Conservation (phyloP, 2,113 vertebrate genomes). For the Megaceryle torquata region DNA sequence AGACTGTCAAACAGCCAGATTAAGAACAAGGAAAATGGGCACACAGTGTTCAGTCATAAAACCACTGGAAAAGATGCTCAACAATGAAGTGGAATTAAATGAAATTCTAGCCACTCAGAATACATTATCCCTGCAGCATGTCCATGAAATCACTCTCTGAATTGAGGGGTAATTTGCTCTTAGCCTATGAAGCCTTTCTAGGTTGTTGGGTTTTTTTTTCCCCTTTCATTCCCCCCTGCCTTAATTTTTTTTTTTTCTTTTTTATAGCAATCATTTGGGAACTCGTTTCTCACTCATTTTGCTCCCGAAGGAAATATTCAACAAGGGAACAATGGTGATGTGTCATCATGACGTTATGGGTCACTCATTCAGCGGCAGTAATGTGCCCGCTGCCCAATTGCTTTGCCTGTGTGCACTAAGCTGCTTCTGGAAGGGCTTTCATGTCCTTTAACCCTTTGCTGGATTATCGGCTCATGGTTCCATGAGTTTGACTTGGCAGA, state of each 20-base stretch:
- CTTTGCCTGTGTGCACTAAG: background rate
- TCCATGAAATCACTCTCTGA: conserved; percentile 62
- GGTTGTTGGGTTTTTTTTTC: background rate
- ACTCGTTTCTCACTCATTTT: conserved; percentile 37
- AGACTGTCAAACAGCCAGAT: background rate
- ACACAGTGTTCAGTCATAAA: conserved; percentile 12
- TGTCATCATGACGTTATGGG: background rate
- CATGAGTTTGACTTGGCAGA: background rate
- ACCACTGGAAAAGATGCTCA: conserved; percentile 59
- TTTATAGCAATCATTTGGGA: conserved; percentile 43
- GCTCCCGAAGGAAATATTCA: conserved; percentile 34
- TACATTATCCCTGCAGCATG: conserved; percentile 70
- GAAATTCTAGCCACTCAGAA: conserved; percentile 72
- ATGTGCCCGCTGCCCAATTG: conserved; percentile 13
- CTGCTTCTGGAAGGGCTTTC: conserved; percentile 1
- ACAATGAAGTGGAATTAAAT: conserved; percentile 69
- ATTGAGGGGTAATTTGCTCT: conserved; percentile 69
- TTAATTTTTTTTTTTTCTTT: background rate
- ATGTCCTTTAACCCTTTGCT: conserved; percentile 28
- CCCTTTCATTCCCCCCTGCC: background rate
- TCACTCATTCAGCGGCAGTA: conserved; percentile 27
- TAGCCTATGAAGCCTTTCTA: conserved; percentile 55
- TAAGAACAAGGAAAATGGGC: conserved; percentile 12
- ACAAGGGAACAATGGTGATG: conserved; percentile 30
- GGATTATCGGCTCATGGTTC: background rate